Base-by-base conservation (phyloP, 2,888 invertebrate genomes). In the Luperina nickerlii region DNA sequence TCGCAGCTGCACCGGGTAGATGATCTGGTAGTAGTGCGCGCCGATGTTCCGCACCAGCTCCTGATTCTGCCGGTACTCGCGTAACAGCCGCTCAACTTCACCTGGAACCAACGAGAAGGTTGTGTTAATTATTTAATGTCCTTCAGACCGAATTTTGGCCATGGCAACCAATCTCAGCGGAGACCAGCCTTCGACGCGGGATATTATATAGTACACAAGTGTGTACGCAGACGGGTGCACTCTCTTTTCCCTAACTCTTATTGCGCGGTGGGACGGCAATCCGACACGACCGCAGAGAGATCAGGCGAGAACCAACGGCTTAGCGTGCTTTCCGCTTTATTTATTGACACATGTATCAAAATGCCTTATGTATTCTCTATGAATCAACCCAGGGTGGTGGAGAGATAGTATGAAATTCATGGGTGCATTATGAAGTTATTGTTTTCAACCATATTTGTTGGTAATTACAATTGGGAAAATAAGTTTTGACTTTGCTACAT, bases 41-140 rank as follows among this genome's bases (percentile, higher is more conserved):
- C 99, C 99, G 96, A 99, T 99, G 97, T 98, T 98, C 90, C 98
- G 98, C 91, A 99, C 98, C 97, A 99, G 97, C 96, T 99, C 98
- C 95, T 99, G 98, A 97, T 99, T 99, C 96, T 99, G 98, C 93
- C 98, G 98, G 97, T 98, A 99, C 95, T 99, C 98, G 92, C 98
- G 98, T 91, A 99, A 97, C 92, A 99, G 97, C 95, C 99, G 97
- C 97, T 99, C 99, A 97, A 99, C 99, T 97, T 99, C 99, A 94
- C 98, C 98, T 98, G 97, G 48, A 79, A 84, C 90, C 92, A 89
- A 90, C 87, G 24, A 76, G 4, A n/a, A 1, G 20, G 1, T 6
- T n/a, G 0, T 13, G 8, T 67, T 67, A 18, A 51, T n/a, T 18
- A 20, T 32, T 54, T 32, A 48, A 48, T 68, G 18, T n/a, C 3